These are phyloP conservation scores for Leptinotarsa rubiginosa DNA, from an alignment of 2,888 invertebrate genomes.

Conservation along the genomic window DNA sequence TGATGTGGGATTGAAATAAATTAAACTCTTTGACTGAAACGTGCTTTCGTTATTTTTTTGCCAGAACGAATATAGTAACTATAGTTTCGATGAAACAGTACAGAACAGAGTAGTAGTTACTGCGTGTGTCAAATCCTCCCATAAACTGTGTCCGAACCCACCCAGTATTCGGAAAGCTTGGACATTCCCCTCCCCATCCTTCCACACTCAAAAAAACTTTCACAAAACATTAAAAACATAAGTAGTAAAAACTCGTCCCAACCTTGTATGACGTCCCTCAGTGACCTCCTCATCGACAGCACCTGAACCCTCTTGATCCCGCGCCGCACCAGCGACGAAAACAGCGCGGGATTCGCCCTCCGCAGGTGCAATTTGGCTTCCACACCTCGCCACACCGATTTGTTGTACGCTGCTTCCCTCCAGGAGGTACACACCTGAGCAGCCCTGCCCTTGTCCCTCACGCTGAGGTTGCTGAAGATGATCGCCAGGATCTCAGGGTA, in stretches of 20 bases:
- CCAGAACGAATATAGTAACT: no score
- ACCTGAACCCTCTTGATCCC: constrained; percentile 92
- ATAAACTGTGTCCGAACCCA: no score
- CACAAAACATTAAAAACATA: no score
- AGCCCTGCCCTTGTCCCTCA: constrained; percentile 88
- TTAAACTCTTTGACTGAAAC: no score
- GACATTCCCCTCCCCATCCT: no score
- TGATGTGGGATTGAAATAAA: no score
- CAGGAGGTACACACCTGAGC: constrained; percentile 91
- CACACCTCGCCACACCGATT: constrained; percentile 93
- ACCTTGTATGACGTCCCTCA: constrained; percentile 85
- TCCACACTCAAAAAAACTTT: neutral
- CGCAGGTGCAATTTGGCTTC: constrained; percentile 91
- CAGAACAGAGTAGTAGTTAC: no score
- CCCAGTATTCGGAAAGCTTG: no score
- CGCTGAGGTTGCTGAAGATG: constrained; percentile 90
- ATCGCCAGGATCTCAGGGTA: constrained; percentile 93
- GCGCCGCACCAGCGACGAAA: constrained; percentile 85
- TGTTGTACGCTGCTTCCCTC: constrained; percentile 92
- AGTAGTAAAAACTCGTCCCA: neutral
- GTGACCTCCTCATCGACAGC: constrained; percentile 82
- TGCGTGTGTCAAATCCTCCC: no score
- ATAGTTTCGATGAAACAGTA: no score
- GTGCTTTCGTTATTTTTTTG: no score
- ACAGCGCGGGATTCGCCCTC: constrained; percentile 84